A percentile compares a stretch with the other conserved stretches of the same genome.
Evolutionary conservation across 2,888 invertebrate species (phyloP).

Genomic region (Ophioninae sp.): DNA sequence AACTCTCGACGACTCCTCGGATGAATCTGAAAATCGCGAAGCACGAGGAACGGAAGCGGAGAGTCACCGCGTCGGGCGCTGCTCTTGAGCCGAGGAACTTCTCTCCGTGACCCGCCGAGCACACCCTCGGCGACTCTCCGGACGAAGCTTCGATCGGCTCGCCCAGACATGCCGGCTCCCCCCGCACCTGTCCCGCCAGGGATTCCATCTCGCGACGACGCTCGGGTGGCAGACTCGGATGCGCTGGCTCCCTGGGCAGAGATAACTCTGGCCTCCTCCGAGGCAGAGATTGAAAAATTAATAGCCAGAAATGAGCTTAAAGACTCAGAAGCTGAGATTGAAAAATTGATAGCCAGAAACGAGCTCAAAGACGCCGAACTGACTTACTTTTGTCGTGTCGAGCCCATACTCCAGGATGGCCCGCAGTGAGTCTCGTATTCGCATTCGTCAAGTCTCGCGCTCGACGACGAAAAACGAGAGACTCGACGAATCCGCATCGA

Average conservation of each 20-base stretch:
- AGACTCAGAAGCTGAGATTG: constrained; percentile 72
- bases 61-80: background rate
- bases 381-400: constrained; percentile 78
- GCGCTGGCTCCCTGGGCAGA: constrained; percentile 78
- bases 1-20: background rate
- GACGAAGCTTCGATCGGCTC: background rate
- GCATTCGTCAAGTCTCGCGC: background rate
- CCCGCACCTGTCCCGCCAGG: constrained; percentile 74
- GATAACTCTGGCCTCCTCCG: constrained; percentile 76
- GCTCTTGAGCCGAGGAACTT: background rate
- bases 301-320: constrained; percentile 78
- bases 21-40: background rate
- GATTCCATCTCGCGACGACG: constrained; percentile 73
- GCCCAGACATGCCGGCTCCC: constrained; percentile 30
- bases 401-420: constrained; percentile 79
- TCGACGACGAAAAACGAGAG: background rate
- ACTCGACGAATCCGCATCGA: background rate
- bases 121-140: background rate
- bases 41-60: background rate
- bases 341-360: constrained; percentile 77
- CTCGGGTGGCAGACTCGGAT: constrained; percentile 72
- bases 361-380: constrained; percentile 79
- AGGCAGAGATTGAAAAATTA: constrained; percentile 78
- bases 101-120: background rate
- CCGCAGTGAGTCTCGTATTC: constrained; percentile 74